phyloP scores from a whole-genome alignment of 2,113 vertebrate genomes.

The Casuarius casuarius region DNA sequence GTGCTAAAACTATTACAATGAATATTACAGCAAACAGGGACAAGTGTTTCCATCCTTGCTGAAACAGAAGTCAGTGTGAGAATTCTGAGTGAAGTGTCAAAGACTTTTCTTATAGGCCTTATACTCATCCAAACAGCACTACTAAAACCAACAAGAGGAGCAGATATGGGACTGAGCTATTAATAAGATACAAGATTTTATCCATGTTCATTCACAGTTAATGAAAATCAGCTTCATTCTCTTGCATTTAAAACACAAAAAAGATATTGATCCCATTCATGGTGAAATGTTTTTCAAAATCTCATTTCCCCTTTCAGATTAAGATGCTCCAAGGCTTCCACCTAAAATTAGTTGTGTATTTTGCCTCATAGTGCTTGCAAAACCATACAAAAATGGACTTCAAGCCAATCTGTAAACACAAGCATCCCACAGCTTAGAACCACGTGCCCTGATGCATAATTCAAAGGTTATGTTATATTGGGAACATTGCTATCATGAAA shows the following conservation, averaged over 20 bases:
- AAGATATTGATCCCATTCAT: neutral
- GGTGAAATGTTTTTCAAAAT: neutral
- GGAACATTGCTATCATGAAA: neutral
- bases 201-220: rapidly evolving
- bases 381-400: neutral
- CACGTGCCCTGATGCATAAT: neutral
- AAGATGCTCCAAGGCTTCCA: neutral
- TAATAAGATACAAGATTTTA: neutral
- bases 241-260: neutral
- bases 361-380: neutral
- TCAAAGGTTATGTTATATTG: neutral
- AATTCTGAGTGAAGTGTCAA: neutral
- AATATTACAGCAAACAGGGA: neutral
- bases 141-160: neutral
- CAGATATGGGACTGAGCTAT: neutral
- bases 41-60: neutral
- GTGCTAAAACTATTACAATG: neutral
- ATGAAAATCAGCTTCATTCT: neutral
- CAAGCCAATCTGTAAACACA: neutral
- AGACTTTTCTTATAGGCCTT: neutral
- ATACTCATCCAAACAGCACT: neutral
- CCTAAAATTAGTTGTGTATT: neutral
- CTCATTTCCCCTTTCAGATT: neutral
- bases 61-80: neutral
- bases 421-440: rapidly evolving